Evolutionary conservation across 2,888 invertebrate species (phyloP).

Genomic region (Helleia helle): DNA sequence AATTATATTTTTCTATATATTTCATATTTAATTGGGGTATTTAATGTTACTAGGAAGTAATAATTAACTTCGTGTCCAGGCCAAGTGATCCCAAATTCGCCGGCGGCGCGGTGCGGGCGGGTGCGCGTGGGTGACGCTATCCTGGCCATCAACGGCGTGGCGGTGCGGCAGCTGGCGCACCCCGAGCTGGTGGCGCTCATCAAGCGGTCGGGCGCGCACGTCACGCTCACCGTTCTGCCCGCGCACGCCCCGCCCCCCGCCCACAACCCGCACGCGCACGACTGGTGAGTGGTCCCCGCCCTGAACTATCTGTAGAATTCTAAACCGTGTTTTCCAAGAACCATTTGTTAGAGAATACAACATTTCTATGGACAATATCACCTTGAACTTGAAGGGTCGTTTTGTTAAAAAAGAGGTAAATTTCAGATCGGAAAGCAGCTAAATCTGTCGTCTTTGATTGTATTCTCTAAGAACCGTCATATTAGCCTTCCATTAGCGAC

Average conservation of each 20-base stretch:
- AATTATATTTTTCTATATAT: too few relatives aligned
- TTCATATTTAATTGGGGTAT: too few relatives aligned
- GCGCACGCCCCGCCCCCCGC: neutral
- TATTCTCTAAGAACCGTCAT: too few relatives aligned
- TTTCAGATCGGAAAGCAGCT: too few relatives aligned
- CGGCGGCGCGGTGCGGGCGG: conserved; percentile 93
- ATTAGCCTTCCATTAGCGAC: too few relatives aligned
- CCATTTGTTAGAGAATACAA: too few relatives aligned
- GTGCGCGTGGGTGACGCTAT: conserved; percentile 96
- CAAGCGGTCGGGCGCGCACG: conserved; percentile 94
- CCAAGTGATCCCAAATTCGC: conserved; percentile 94
- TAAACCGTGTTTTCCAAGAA: too few relatives aligned
- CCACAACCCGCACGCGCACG: conserved; percentile 20
- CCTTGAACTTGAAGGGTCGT: too few relatives aligned
- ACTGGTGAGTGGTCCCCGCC: conserved; percentile 25
- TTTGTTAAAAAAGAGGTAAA: too few relatives aligned
- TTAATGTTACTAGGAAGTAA: conserved; percentile 18
- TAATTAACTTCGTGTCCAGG: conserved; percentile 65
- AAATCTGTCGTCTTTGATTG: too few relatives aligned
- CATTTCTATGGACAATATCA: too few relatives aligned
- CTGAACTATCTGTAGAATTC: too few relatives aligned
- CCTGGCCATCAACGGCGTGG: conserved; percentile 93
- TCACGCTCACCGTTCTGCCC: conserved; percentile 83
- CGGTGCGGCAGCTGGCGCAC: conserved; percentile 93
- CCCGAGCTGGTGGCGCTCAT: conserved; percentile 98